Evolutionary conservation across 2,888 invertebrate species (phyloP), one percentile per base, ranked within the genome.

Genomic region (Nemapogon koenigi): DNA sequence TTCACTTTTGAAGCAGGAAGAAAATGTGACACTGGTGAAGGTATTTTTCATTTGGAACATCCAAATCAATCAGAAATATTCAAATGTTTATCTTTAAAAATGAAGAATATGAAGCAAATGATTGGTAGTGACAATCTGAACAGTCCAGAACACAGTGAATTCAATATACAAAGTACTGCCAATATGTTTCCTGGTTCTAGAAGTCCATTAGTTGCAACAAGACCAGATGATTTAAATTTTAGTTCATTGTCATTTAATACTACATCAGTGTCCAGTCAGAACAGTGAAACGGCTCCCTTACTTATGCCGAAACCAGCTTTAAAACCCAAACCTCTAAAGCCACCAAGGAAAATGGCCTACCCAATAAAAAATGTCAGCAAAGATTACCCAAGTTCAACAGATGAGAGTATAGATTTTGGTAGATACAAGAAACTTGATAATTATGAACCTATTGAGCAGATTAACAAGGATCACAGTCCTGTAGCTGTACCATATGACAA

Each of bases 1-100:
- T 92, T 93, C 56, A 91, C 90, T 22, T 92, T 93, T 63, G 92
- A 93, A 78, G 92, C 92, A 14, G 92, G 92, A 0, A 81, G 92
- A 41, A 92, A 91, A 64, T 92, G 92, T 67, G 87, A 88, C 47
- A 90, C 91, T 1, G 92, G 92, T 0, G 92, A 92, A 68, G 92
- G 92, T 1, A 85, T 86, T 3, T 92, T 92, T 52, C 88, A 86
- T 40, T 65, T 92, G 42, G 90, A 91, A 55, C 90, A 92, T 57
- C 84, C 86, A 28, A 90, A 90, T 59, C 90, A 90, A 45, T 88
- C 90, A 48, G 91, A 91, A 60, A 90, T 92, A 46, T 92, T 85
- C 46, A 86, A 90, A 45, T 91, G 90, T 55, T 81, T 92, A 49
- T 88, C 89, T 7, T 81, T 88, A 3, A 91, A 90, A 67, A 92